A percentile compares a stretch with the other conserved stretches of the same genome.
Conservation (phyloP, 92 coral and sea anemone species). For the Galaxea fascicularis region DNA sequence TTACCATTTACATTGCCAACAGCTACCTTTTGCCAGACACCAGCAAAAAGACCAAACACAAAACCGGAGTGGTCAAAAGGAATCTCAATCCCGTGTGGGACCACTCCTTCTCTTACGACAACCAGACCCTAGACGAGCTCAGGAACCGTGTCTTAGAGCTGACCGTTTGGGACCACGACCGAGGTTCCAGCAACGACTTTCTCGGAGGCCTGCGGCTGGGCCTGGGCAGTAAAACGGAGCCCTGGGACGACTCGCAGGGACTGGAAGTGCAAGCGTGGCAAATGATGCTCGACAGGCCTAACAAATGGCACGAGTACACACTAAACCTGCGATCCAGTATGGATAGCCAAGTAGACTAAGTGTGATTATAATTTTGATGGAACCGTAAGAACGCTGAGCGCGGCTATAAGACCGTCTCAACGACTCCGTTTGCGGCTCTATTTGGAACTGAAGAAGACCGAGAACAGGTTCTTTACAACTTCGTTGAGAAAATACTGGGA, state of each 20-base stretch:
- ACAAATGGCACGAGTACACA: slow-evolving; percentile 83
- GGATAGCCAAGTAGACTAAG: slow-evolving; percentile 84
- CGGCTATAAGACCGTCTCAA: no score
- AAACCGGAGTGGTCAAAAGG: slow-evolving; percentile 86
- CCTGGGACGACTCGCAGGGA: slow-evolving; percentile 95
- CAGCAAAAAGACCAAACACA: slow-evolving; percentile 94
- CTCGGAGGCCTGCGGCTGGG: slow-evolving; percentile 96
- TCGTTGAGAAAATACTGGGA: neutral
- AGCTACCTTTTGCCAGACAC: slow-evolving; percentile 97
- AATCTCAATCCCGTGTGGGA: slow-evolving; percentile 94
- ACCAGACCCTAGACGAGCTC: slow-evolving; percentile 81
- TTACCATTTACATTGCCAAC: slow-evolving; percentile 38
- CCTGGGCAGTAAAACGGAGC: slow-evolving; percentile 78
- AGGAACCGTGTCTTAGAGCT: slow-evolving; percentile 95
- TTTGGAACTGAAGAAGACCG: neutral
- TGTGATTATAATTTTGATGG: slow-evolving; percentile 1
- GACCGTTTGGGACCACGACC: slow-evolving; percentile 99
- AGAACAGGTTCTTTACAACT: neutral
- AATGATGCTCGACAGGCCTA: slow-evolving; percentile 84
- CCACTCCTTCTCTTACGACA: slow-evolving; percentile 82
- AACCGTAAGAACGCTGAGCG: neutral
- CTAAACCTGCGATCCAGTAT: slow-evolving; percentile 89
- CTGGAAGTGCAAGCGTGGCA: slow-evolving; percentile 94
- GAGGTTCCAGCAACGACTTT: slow-evolving; percentile 96
- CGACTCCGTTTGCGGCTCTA: neutral